Percentiles rank a stretch among this genome's conserved stretches.
Evolutionary conservation across 2,113 vertebrate species (phyloP).

Genomic region (Podarcis raffonei): DNA sequence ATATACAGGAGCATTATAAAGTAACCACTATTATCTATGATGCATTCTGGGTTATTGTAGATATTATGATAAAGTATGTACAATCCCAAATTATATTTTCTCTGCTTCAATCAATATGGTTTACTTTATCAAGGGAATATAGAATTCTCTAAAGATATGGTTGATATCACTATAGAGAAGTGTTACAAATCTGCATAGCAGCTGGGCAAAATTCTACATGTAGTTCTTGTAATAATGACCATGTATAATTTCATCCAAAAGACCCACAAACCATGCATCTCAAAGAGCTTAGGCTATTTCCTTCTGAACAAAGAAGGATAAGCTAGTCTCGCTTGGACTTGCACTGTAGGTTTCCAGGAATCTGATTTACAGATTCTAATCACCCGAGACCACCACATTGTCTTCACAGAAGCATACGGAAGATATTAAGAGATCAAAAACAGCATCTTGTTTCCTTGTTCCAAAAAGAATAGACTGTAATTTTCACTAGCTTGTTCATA

Average conservation of each 20-base stretch:
- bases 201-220: not conserved
- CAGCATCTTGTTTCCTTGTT: conserved; percentile 5
- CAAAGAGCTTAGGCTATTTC: not conserved
- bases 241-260: not conserved
- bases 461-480: not conserved
- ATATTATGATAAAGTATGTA: not conserved
- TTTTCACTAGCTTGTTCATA: conserved; percentile 53
- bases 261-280: conserved; percentile 1
- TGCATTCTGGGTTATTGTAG: not conserved
- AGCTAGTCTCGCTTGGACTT: not conserved
- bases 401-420: conserved; percentile 1
- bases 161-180: not conserved
- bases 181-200: not conserved
- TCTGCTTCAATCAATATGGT: no score
- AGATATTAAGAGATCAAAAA: conserved; percentile 17
- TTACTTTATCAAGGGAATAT: not conserved
- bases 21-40: not conserved
- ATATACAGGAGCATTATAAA: not conserved
- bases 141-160: not conserved
- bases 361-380: not conserved
- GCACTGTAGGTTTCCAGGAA: not conserved
- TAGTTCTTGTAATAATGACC: not conserved
- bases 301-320: not conserved
- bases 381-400: not conserved
- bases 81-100: not conserved